These are phyloP conservation scores for Blennius ocellaris DNA, from an alignment of 2,113 vertebrate species.

Conservation along the genomic window DNA sequence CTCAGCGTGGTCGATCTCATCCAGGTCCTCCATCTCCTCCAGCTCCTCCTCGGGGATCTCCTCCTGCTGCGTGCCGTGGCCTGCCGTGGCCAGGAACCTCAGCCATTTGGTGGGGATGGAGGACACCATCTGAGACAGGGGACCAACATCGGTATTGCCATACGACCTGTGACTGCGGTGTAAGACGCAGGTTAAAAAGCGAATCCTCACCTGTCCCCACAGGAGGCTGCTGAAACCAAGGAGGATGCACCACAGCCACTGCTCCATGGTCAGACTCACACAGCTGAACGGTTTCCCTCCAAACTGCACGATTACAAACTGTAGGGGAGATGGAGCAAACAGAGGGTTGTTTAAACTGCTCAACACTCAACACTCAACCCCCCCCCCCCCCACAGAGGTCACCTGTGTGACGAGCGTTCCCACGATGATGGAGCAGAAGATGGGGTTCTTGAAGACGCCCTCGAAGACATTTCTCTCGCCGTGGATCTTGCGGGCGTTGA, in stretches of 20 bases:
- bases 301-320: conserved; percentile 97
- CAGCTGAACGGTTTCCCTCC: conserved; percentile 98
- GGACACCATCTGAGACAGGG: conserved; percentile 88
- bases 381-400: not conserved
- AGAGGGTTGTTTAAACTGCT: not conserved
- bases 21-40: conserved; percentile 88
- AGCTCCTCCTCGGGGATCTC: conserved; percentile 93
- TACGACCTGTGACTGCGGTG: no score
- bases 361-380: not conserved
- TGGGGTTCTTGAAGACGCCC: conserved; percentile 94
- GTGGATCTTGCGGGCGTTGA: conserved; percentile 98
- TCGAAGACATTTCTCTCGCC: conserved; percentile 98
- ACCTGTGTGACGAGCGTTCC: conserved; percentile 95
- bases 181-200: no score
- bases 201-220: conserved; percentile 93
- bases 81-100: conserved; percentile 95
- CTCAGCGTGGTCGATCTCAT: conserved; percentile 97
- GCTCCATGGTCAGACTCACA: conserved; percentile 89
- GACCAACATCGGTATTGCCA: not conserved
- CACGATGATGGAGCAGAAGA: conserved; percentile 95
- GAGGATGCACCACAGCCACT: conserved; percentile 98
- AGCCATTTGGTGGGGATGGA: conserved; percentile 93
- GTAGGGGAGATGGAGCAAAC: conserved; percentile 13
- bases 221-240: conserved; percentile 94
- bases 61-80: conserved; percentile 94